These are phyloP conservation scores for Barnardius zonarius DNA, from an alignment of 2,113 vertebrate species.

Conservation along the genomic window DNA sequence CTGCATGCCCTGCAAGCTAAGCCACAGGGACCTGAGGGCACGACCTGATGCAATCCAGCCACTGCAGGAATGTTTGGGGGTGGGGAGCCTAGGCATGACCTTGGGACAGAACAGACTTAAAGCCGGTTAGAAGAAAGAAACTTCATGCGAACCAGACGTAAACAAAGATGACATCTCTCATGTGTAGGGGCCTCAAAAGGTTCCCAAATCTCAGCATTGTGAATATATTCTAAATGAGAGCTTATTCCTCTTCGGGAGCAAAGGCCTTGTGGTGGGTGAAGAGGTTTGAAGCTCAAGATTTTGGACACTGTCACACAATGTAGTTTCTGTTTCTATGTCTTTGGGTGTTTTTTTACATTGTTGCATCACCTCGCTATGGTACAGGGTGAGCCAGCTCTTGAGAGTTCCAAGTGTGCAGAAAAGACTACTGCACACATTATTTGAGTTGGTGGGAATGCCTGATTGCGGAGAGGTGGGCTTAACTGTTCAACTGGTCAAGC, in stretches of 20 bases:
- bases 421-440: background rate
- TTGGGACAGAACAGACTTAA: background rate
- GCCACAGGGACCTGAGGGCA: background rate
- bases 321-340: background rate
- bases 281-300: background rate
- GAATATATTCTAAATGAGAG: background rate
- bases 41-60: background rate
- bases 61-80: background rate
- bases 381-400: background rate
- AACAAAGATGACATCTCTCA: background rate
- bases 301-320: rapidly evolving
- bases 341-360: background rate
- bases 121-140: background rate
- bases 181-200: background rate
- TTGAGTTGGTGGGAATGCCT: background rate
- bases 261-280: background rate
- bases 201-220: background rate
- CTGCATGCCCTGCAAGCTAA: background rate
- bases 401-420: background rate
- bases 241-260: background rate
- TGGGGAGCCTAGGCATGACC: background rate
- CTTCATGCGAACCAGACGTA: background rate
- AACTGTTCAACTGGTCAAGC: background rate
- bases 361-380: background rate
- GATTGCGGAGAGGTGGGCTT: background rate